Evolutionary conservation across 2,888 invertebrate species (phyloP).

Genomic region (Cheiracanthium punctorium): DNA sequence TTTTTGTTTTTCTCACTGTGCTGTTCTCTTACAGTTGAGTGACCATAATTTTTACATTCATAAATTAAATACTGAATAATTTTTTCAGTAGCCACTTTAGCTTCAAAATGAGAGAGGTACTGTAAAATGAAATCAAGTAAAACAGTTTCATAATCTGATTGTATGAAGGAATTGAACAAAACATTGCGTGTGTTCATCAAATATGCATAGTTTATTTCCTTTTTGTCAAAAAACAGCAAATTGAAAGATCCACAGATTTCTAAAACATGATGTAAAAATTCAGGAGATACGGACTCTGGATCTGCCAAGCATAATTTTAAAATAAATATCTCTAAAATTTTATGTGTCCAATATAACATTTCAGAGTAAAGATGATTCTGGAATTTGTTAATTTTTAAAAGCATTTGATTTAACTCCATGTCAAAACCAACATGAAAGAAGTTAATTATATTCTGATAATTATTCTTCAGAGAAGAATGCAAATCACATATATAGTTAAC

Average conservation of each 20-base stretch:
- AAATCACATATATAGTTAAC: conserved; percentile 43
- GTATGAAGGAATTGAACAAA: neutral
- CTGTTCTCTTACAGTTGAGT: conserved; percentile 13
- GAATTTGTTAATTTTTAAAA: conserved; percentile 28
- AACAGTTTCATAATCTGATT: conserved; percentile 14
- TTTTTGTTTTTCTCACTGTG: neutral
- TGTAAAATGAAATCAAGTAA: conserved; percentile 34
- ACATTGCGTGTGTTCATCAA: neutral
- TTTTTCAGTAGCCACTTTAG: conserved; percentile 49
- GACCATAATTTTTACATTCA: conserved; percentile 26
- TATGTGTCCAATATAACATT: conserved; percentile 48
- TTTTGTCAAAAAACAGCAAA: conserved; percentile 19
- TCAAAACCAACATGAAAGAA: conserved; percentile 37
- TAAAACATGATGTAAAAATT: conserved; percentile 39
- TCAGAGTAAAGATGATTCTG: conserved; percentile 25
- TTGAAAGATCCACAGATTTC: conserved; percentile 30
- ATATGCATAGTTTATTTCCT: neutral
- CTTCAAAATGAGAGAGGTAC: conserved; percentile 53
- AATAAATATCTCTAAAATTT: conserved; percentile 32
- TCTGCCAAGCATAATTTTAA: conserved; percentile 52
- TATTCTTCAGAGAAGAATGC: conserved; percentile 41
- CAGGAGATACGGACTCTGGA: conserved; percentile 49
- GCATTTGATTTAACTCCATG: conserved; percentile 35
- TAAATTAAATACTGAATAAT: conserved; percentile 42
- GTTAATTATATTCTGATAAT: conserved; percentile 51